phyloP scores from a whole-genome alignment of 2,797 vertebrate genomes.

The Megaceryle alcyon region DNA sequence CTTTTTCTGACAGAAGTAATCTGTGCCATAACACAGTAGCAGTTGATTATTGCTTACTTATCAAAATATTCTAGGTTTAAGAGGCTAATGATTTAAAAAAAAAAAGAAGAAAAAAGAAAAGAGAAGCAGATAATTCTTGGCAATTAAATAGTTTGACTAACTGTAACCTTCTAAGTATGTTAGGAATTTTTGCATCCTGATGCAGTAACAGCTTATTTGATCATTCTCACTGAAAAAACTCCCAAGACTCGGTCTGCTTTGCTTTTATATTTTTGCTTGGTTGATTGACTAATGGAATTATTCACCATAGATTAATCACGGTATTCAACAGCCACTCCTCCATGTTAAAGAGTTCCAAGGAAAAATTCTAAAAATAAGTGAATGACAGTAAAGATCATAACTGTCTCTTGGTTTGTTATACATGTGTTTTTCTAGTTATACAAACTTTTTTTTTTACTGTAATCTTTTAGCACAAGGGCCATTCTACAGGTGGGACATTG shows the following conservation, averaged over 20 bases:
- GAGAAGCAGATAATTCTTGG: fast-evolving
- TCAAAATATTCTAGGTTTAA: not conserved
- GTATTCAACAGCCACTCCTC: not conserved
- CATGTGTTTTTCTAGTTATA: not conserved
- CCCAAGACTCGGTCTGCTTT: not conserved
- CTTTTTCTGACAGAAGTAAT: not conserved
- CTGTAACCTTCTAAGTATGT: not conserved
- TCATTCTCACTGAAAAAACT: not conserved
- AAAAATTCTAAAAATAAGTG: not conserved
- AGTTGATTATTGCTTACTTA: not conserved
- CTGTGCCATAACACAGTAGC: not conserved
- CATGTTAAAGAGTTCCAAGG: not conserved
- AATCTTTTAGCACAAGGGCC: not conserved
- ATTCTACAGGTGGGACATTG: not conserved
- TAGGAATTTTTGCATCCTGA: not conserved
- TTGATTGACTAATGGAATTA: constrained; percentile 8
- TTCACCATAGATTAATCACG: not conserved
- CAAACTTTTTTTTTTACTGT: not conserved
- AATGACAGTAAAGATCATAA: not conserved
- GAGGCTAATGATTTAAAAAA: not conserved
- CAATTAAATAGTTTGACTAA: not conserved
- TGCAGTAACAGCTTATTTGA: not conserved
- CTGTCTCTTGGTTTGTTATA: not conserved
- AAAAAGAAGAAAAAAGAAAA: no score
- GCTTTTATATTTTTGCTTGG: not conserved